Conservation (phyloP, 2,888 invertebrate genomes). For the Venusia cambrica region DNA sequence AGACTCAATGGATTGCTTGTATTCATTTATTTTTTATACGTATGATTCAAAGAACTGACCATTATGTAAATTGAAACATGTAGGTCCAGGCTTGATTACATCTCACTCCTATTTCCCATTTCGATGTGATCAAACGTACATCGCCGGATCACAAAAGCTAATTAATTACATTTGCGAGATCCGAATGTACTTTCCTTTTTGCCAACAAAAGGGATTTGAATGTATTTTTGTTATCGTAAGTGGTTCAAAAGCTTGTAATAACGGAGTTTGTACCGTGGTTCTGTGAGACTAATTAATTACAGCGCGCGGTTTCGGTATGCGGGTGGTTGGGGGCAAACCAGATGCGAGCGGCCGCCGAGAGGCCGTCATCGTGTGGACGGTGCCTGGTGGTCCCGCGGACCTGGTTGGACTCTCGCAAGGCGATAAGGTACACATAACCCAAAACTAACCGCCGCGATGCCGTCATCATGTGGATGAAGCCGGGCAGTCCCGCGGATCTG, state of each 20-base stretch:
- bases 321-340: constrained; percentile 95
- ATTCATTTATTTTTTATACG: constrained; percentile 8
- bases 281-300: constrained; percentile 41
- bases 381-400: constrained; percentile 95
- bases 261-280: constrained; percentile 25
- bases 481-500: too few species aligned
- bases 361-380: constrained; percentile 95
- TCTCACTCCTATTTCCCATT: constrained; percentile 16
- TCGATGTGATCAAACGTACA: constrained; percentile 16
- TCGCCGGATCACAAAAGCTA: constrained; percentile 10
- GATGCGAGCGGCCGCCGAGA: constrained; percentile 92
- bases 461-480: too few species aligned
- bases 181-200: constrained; percentile 23
- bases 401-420: constrained; percentile 93
- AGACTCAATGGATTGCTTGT: constrained; percentile 4
- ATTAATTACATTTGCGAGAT: constrained; percentile 23
- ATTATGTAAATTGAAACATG: constrained; percentile 14
- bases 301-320: constrained; percentile 96
- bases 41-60: constrained; percentile 2
- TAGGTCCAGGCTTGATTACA: constrained; percentile 2
- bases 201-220: constrained; percentile 24
- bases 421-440: constrained; percentile 84
- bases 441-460: too few species aligned
- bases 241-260: constrained; percentile 28
- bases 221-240: constrained; percentile 24